Evolutionary conservation across 2,888 invertebrate species (phyloP).

Genomic region (Drosophila rubida): DNA sequence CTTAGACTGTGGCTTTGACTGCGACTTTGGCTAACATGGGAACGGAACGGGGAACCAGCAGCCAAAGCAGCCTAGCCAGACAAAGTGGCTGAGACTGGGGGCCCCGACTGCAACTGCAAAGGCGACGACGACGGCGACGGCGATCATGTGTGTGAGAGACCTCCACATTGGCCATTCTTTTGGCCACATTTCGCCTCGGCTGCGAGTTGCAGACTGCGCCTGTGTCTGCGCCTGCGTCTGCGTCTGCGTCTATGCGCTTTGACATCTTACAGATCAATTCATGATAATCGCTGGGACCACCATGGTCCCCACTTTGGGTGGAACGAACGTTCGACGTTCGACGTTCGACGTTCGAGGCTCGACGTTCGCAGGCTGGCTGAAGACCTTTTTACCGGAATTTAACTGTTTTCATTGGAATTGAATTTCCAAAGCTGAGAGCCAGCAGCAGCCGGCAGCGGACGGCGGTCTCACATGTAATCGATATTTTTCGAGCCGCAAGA

Average conservation of each 20-base stretch:
- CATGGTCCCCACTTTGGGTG: slow-evolving; percentile 76
- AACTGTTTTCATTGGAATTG: slow-evolving; percentile 79
- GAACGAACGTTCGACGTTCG: slow-evolving; percentile 30
- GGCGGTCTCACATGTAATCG: slow-evolving; percentile 75
- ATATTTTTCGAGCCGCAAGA: slow-evolving; percentile 75
- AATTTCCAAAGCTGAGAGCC: slow-evolving; percentile 61
- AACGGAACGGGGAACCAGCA: slow-evolving; percentile 44
- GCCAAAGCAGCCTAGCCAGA: slow-evolving; percentile 48
- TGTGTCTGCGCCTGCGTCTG: slow-evolving; percentile 54
- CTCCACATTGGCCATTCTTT: slow-evolving; percentile 70
- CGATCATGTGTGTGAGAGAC: slow-evolving; percentile 64
- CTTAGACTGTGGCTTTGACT: background rate
- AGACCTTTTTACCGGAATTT: slow-evolving; percentile 78
- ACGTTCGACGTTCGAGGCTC: too few relatives aligned
- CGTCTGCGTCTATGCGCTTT: slow-evolving; percentile 76
- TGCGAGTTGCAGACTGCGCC: slow-evolving; percentile 20
- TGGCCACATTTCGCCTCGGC: slow-evolving; percentile 52
- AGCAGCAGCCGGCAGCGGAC: slow-evolving; percentile 17
- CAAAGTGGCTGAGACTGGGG: slow-evolving; percentile 55
- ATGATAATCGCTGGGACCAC: slow-evolving; percentile 83
- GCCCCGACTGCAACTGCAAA: too few relatives aligned
- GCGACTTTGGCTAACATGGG: slow-evolving; percentile 46
- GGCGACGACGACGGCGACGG: background rate
- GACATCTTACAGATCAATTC: slow-evolving; percentile 83
- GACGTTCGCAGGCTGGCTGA: slow-evolving; percentile 65